Conservation (phyloP, 2,797 vertebrate genomes). For the Rhabdomys pumilio region DNA sequence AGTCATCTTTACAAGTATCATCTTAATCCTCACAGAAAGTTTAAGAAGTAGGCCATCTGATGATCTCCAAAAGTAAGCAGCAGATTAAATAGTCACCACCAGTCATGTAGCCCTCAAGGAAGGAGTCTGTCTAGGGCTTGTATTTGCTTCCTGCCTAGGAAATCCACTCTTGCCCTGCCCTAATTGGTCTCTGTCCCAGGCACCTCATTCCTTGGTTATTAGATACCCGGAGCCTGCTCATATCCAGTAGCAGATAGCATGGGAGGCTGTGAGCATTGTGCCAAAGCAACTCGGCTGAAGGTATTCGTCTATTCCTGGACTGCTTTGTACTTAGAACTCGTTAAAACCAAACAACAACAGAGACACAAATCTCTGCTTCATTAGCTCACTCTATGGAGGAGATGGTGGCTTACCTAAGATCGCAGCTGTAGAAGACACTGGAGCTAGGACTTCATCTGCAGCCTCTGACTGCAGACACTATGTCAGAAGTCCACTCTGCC, state of each 20-base stretch:
- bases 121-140: neutral
- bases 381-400: neutral
- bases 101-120: neutral
- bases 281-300: slow-evolving; percentile 12
- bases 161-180: neutral
- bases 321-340: slow-evolving; percentile 12
- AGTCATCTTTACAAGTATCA: neutral
- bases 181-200: neutral
- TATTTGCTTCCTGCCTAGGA: neutral
- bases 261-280: neutral
- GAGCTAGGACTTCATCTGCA: neutral
- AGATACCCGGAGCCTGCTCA: neutral
- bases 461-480: neutral
- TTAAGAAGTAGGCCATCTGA: neutral
- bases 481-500: neutral
- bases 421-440: neutral
- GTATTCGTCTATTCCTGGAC: neutral
- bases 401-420: neutral
- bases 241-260: neutral
- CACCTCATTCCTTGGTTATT: neutral
- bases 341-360: neutral
- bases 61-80: neutral
- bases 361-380: neutral
- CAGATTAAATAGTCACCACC: neutral
- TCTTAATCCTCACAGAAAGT: neutral